Evolutionary conservation across 2,113 vertebrate species (phyloP).

Genomic region (Solenodon paradoxus): DNA sequence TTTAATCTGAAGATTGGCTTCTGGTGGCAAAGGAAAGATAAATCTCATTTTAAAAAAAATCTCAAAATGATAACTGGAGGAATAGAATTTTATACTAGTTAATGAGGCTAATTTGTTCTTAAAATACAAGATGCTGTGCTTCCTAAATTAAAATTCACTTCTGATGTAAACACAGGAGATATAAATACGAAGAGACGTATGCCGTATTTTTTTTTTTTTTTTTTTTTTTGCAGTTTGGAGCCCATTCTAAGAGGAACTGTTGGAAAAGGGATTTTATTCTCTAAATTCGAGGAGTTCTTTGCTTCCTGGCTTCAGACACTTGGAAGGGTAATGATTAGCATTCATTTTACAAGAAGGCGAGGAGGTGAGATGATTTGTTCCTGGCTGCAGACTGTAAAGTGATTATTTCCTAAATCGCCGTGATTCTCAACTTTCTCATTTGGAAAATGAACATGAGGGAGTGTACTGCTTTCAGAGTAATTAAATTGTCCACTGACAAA

Average conservation of each 20-base stretch:
- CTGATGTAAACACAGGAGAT: slow-evolving; percentile 71
- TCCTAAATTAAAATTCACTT: slow-evolving; percentile 73
- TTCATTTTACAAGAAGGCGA: neutral
- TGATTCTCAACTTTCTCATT: slow-evolving; percentile 34
- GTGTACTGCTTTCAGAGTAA: slow-evolving; percentile 40
- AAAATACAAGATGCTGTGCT: slow-evolving; percentile 65
- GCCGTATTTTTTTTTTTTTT: neutral
- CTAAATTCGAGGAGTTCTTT: neutral
- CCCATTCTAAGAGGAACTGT: slow-evolving; percentile 40
- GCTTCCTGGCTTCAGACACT: neutral
- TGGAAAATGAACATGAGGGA: slow-evolving; percentile 44
- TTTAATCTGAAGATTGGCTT: slow-evolving; percentile 10
- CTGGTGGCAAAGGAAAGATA: neutral
- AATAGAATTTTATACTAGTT: slow-evolving; percentile 57
- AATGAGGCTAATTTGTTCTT: slow-evolving; percentile 73
- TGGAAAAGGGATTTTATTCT: slow-evolving; percentile 56
- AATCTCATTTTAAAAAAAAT: neutral
- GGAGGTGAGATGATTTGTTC: neutral
- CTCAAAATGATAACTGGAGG: slow-evolving; percentile 21
- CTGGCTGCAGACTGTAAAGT: neutral
- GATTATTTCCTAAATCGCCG: neutral
- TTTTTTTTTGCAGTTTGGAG: slow-evolving; percentile 57
- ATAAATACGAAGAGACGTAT: slow-evolving; percentile 58
- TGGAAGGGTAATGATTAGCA: neutral
- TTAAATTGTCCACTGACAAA: slow-evolving; percentile 53